Evolutionary conservation across 1,140 invertebrate genomes (phyloP), one percentile per base, ranked within the genome.

Genomic region (Euura saliciscinereae): DNA sequence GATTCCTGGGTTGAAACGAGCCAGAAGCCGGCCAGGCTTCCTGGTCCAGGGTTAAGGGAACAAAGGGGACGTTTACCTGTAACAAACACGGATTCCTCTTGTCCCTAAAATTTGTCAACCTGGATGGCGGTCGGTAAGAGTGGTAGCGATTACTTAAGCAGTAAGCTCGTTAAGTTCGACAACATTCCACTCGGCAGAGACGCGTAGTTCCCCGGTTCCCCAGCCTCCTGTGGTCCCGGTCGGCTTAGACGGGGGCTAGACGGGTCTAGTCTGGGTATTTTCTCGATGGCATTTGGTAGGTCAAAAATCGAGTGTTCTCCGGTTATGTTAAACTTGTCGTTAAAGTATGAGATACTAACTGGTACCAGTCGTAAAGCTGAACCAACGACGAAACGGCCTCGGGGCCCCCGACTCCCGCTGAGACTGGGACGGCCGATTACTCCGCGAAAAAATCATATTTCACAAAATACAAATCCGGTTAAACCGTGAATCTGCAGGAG

Each of bases 131-230:
- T 59, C 51, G 51, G 13, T 8, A 59, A 59, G 51, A 59, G 51
- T 59, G 51, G 51, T 59, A 59, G 51, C 51, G 51, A 59, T 59
- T 59, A 59, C 51, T 59, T 59, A 59, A 59, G 51, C 51, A 59
- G 51, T 59, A 59, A 59, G 51, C 51, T 59, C 51, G 51, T 59
- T 59, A 59, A 59, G 51, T 59, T 59, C 51, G 51, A 59, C 51
- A 59, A 59, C 51, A 59, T 59, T 59, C 51, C 51, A 59, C 51
- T 59, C 51, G 51, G 8, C 51, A 0, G 10, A 11, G 13, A 59
- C 51, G 51, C 51, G 13, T n/a, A 8, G 13, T 8, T n/a, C 51
- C 28, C 28, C 28, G 28, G 28, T 28, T 28, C 28, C 28, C 28
- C 28, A 28, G 28, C 28, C 28, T 28, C 28, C 28, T 28, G 28